A percentile compares a stretch with the other conserved stretches of the same genome.
phyloP scores from a whole-genome alignment of 1,140 invertebrate genomes.

The Steinernema khuongi region DNA sequence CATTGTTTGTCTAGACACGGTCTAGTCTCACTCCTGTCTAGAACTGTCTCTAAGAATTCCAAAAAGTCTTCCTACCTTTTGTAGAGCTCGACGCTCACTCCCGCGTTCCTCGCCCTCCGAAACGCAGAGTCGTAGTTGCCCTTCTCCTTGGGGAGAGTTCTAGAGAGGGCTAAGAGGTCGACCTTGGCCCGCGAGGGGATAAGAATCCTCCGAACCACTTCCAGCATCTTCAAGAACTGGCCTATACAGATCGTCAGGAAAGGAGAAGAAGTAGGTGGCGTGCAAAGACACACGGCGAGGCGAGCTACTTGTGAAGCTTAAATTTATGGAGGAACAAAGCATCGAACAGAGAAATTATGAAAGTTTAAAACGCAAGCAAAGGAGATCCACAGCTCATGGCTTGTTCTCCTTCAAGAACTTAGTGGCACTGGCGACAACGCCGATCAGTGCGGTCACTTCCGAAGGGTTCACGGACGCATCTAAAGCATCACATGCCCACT shows the following conservation, averaged over 20 bases:
- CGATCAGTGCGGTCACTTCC: neutral
- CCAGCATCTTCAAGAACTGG: too few species aligned
- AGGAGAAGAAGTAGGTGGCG: neutral
- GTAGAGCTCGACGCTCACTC: neutral
- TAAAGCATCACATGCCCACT: conserved; percentile 20
- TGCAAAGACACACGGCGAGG: too few species aligned
- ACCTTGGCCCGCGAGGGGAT: too few species aligned
- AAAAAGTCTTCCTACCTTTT: neutral
- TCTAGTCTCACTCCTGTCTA: too few species aligned
- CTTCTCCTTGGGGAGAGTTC: neutral
- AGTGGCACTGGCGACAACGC: conserved; percentile 8
- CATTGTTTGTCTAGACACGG: neutral
- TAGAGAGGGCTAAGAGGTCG: too few species aligned
- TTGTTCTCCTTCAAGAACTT: conserved; percentile 13
- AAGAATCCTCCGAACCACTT: too few species aligned
- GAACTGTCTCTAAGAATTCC: neutral
- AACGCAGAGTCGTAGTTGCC: neutral
- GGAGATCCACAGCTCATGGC: neutral
- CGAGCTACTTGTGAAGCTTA: neutral
- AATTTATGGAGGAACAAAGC: neutral
- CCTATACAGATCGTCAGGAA: too few species aligned
- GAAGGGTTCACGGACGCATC: conserved; percentile 10
- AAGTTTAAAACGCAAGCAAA: conserved; percentile 12
- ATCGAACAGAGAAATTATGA: conserved; percentile 7
- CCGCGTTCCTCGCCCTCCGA: neutral